Evolutionary conservation across 2,888 invertebrate species (phyloP).

Genomic region (Cataglyphis albicans): DNA sequence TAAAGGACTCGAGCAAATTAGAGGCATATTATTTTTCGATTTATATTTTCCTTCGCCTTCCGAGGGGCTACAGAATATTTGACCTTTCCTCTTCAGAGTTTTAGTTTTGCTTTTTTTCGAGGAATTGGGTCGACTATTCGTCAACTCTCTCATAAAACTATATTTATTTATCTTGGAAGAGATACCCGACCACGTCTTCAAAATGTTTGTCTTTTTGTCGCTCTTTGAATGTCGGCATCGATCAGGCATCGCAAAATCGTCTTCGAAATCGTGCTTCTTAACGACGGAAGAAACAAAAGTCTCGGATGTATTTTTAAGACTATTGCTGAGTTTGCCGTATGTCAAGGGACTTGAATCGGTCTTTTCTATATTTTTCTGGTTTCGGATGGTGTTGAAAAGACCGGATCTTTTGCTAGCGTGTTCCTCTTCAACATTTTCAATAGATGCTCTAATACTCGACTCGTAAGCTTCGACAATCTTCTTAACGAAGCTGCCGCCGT

Average conservation of each 20-base stretch:
- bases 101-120: not conserved
- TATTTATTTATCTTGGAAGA: constrained; percentile 18
- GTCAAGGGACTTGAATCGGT: not conserved
- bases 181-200: not conserved
- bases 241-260: constrained; percentile 3
- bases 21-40: not conserved
- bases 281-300: not conserved
- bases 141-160: not conserved
- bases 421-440: not conserved
- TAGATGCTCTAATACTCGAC: constrained; percentile 53
- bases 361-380: not conserved
- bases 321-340: not conserved
- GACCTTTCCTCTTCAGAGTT: not conserved
- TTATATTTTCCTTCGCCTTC: not conserved
- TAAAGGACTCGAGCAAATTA: constrained; percentile 30
- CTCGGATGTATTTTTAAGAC: not conserved
- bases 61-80: not conserved
- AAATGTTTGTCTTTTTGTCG: not conserved
- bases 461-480: constrained; percentile 80
- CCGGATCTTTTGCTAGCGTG: not conserved
- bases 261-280: not conserved
- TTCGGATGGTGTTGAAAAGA: not conserved
- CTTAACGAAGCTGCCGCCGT: constrained; percentile 76
- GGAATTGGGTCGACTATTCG: not conserved
- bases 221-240: constrained; percentile 11